Base-by-base conservation (phyloP, 2,113 vertebrate genomes). In the Tylochromis polylepis region DNA sequence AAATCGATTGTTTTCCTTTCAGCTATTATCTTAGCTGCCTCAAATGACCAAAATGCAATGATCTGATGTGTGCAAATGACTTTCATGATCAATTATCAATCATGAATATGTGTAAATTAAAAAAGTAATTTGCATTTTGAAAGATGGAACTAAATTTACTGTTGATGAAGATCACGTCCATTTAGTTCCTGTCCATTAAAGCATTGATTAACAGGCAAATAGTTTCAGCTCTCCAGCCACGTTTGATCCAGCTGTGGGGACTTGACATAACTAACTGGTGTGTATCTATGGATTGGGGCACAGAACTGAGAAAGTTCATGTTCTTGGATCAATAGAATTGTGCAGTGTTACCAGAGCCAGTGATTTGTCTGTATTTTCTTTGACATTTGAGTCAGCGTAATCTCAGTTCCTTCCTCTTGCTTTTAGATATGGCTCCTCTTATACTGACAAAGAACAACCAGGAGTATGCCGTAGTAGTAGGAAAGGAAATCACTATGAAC, bases 381-480 rank as follows among this genome's bases (percentile, higher is more conserved):
- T 84, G 59, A 36, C 53, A 49, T 88, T 72, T 82, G 41, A 79
- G 62, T 51, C 38, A 27, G 16, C 81, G 11, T 49, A 53, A 56
- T 89, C 22, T 60, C 41, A 36, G 15, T 20, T 78, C 27, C 20
- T 34, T 79, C 31, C 5, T 10, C 11, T 79, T 70, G 20, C 11
- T 57, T 59, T 81, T 81, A 99, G 99, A 98, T 87, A 93, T 97
- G 78, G 94, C 95, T 81, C 99, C 99, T 49, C 85, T 97, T 93
- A 97, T 99, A 11, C 89, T 98, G 89, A 99, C 98, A 0, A 92
- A 90, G 11, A 96, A 98, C 72, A 92, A 83, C 53, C 96, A 96
- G 53, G 94, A 93, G 15, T 99, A 99, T 0, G 95, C 94, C 1
- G 94, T 97, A 0, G 97, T 98, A 4, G 88, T 88, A 11, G 97